A percentile compares a stretch with the other conserved stretches of the same genome.
phyloP scores from a whole-genome alignment of 2,888 invertebrate species.

The Hartigia nigra region DNA sequence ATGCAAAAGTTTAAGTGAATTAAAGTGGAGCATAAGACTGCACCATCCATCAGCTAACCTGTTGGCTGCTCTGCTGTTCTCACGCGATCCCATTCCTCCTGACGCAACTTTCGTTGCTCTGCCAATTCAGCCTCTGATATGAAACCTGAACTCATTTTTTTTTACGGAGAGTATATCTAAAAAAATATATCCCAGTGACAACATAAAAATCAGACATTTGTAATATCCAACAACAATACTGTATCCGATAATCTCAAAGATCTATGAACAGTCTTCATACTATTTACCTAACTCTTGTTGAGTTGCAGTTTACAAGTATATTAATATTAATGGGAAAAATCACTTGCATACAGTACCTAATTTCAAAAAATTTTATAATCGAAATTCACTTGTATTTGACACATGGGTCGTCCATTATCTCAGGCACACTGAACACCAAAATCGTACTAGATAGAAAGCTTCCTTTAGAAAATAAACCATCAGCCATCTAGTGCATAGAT shows the following conservation, averaged over 20 bases:
- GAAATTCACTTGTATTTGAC: neutral
- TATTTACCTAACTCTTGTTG: neutral
- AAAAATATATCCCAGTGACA: neutral
- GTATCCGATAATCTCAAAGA: neutral
- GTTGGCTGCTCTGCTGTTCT: slow-evolving; percentile 89
- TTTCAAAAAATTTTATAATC: neutral
- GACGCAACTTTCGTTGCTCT: slow-evolving; percentile 82
- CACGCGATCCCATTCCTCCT: slow-evolving; percentile 98
- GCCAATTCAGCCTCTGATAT: slow-evolving; percentile 88
- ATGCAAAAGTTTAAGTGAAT: neutral
- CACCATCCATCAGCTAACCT: slow-evolving; percentile 70
- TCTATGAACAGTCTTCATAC: neutral
- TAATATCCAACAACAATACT: neutral
- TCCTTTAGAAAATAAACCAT: neutral
- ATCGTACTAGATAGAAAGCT: neutral
- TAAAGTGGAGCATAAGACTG: neutral
- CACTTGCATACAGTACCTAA: neutral
- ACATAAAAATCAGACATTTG: neutral
- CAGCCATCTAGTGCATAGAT: neutral
- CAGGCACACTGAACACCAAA: neutral
- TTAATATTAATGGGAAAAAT: neutral
- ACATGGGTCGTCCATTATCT: neutral
- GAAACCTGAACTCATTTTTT: slow-evolving; percentile 89
- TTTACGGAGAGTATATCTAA: neutral
- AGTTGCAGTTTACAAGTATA: neutral